Evolutionary conservation across 2,797 vertebrate genomes (phyloP), one percentile per base, ranked within the genome.

Genomic region (Cygnus olor): DNA sequence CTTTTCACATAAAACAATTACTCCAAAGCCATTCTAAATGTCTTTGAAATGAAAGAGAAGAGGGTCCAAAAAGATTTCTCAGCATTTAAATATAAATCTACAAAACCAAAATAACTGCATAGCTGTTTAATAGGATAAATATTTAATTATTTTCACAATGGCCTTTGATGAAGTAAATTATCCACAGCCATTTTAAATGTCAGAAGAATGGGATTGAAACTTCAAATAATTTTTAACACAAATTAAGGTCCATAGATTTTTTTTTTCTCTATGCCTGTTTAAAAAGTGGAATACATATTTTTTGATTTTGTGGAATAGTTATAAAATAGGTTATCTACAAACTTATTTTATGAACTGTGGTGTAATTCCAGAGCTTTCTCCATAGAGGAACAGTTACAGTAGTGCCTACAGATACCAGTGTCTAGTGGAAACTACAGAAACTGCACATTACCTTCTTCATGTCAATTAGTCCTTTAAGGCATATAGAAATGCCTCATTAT

Each of bases 121-220:
- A 80, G 64, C 40, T 74, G 18, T 66, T 77, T 93, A 92, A 93
- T 66, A 44, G 36, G 86, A 87, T 92, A 90, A 58, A 90, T 94
- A 91, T 85, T 91, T 30, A 89, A 89, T 90, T 92, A 85, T 11
- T 89, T 95, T 80, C 91, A 11, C 42, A 85, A 77, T 68, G 22
- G 24, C 5, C 40, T 94, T 93, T 79, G 90, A 64, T 91, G 89
- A 73, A 86, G 24, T 60, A 90, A 90, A 93, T 45, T 78, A 42
- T 92, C 27, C 14, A 45, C 24, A 63, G 36, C 11, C 51, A 70
- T 85, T 88, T 88, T 79, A 79, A 83, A 53, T 82, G 42, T 66
- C 80, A 70, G 78, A 88, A 85, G 53, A 90, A 82, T 53, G 15
- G 36, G n/a, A 65, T 32, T 88, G 82, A 91, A 94, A 80, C 27